Conservation (phyloP, 2,888 invertebrate genomes). For the Xylota sylvarum region DNA sequence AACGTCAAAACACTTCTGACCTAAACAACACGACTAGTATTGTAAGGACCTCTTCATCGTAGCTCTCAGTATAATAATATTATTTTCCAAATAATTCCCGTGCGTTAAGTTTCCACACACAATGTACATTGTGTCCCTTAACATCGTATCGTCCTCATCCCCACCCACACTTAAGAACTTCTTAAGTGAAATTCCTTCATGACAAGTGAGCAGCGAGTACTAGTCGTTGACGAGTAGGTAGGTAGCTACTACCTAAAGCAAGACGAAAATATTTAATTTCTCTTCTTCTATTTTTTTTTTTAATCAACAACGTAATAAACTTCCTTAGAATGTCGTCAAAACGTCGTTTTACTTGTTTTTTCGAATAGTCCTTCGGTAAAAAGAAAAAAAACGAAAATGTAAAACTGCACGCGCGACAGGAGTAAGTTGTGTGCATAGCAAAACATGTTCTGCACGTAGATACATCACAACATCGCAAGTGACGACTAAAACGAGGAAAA, state of each 20-base stretch:
- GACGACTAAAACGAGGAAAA: neutral
- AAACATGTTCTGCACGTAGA: slow-evolving; percentile 3
- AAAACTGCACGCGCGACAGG: slow-evolving; percentile 25
- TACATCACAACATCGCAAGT: slow-evolving; percentile 19
- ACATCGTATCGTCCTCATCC: neutral
- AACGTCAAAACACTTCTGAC: no score
- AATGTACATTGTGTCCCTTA: neutral
- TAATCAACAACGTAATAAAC: slow-evolving; percentile 59
- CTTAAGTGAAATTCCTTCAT: slow-evolving; percentile 21
- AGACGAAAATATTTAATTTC: slow-evolving; percentile 48
- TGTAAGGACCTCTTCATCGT: no score
- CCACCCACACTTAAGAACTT: neutral
- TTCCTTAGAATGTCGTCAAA: slow-evolving; percentile 34
- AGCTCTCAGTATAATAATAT: no score
- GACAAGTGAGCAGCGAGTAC: slow-evolving; percentile 30
- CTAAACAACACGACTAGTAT: no score
- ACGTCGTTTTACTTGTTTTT: slow-evolving; percentile 22
- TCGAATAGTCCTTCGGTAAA: neutral
- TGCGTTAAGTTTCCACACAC: neutral
- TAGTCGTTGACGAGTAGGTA: neutral
- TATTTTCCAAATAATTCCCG: neutral
- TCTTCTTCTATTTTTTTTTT: slow-evolving; percentile 15
- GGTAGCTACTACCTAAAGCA: neutral
- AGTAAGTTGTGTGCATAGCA: slow-evolving; percentile 6
- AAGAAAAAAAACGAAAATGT: slow-evolving; percentile 1